phyloP scores from a whole-genome alignment of 2,113 vertebrate genomes.

The Tonatia bakeri region DNA sequence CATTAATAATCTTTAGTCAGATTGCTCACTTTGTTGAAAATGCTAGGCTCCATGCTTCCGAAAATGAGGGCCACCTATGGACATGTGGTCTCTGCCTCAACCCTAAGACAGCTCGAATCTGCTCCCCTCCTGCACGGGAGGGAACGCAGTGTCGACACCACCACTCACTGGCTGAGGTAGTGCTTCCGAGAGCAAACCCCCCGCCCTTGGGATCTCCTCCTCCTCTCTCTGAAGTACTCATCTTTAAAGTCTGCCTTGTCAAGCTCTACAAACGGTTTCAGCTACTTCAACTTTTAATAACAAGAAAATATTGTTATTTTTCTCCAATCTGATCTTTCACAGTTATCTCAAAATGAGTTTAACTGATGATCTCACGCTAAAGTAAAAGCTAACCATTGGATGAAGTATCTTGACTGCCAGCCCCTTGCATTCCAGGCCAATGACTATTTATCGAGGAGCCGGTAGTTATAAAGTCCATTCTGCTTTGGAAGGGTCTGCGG shows the following conservation, averaged over 20 bases:
- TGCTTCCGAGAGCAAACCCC: neutral
- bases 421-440: constrained; percentile 30
- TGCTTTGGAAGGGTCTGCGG: neutral
- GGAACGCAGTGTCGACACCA: fast-evolving
- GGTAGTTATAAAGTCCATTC: neutral
- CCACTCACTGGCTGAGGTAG: neutral
- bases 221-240: neutral
- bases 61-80: neutral
- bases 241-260: neutral
- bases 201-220: neutral
- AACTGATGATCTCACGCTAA: neutral
- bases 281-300: neutral
- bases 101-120: neutral
- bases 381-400: neutral
- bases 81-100: neutral
- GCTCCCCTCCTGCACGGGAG: neutral
- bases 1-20: neutral
- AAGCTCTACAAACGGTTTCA: neutral
- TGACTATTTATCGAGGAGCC: constrained; percentile 5
- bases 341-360: neutral
- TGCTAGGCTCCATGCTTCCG: neutral
- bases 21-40: neutral
- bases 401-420: neutral
- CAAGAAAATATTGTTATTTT: neutral
- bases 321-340: neutral